These are phyloP conservation scores for Carlito syrichta DNA, from an alignment of 2,113 vertebrate species.

Conservation along the genomic window DNA sequence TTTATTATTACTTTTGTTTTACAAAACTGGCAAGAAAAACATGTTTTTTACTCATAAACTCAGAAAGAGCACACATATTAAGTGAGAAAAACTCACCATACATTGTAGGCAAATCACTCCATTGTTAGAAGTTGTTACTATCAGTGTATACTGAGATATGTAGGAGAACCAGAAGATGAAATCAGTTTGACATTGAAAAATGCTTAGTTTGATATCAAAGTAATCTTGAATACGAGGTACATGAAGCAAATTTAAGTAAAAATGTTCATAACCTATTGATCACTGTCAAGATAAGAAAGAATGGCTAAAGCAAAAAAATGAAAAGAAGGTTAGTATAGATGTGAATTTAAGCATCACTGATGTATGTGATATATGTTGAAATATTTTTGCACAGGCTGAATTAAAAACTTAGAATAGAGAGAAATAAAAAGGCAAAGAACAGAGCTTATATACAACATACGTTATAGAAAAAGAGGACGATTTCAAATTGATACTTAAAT, in stretches of 20 bases:
- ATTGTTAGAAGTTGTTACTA: neutral
- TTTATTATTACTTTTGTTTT: neutral
- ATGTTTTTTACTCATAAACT: neutral
- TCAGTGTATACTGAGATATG: neutral
- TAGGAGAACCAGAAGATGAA: neutral
- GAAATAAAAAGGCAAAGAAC: neutral
- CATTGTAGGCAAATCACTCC: neutral
- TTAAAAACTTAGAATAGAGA: neutral
- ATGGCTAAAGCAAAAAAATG: neutral
- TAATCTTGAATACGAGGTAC: neutral
- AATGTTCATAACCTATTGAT: neutral
- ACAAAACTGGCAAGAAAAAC: neutral
- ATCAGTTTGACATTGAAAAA: neutral
- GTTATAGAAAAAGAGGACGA: neutral
- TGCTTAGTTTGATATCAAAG: neutral
- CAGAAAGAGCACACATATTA: neutral
- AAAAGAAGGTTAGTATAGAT: neutral
- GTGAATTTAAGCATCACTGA: neutral
- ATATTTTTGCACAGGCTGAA: neutral
- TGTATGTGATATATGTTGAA: neutral
- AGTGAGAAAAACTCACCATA: neutral
- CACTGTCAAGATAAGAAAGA: neutral
- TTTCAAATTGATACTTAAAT: neutral
- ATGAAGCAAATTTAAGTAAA: neutral
- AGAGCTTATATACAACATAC: neutral